A percentile compares a stretch with the other conserved stretches of the same genome.
phyloP scores from a whole-genome alignment of 1,140 invertebrate species.

The Pomacea maculata region DNA sequence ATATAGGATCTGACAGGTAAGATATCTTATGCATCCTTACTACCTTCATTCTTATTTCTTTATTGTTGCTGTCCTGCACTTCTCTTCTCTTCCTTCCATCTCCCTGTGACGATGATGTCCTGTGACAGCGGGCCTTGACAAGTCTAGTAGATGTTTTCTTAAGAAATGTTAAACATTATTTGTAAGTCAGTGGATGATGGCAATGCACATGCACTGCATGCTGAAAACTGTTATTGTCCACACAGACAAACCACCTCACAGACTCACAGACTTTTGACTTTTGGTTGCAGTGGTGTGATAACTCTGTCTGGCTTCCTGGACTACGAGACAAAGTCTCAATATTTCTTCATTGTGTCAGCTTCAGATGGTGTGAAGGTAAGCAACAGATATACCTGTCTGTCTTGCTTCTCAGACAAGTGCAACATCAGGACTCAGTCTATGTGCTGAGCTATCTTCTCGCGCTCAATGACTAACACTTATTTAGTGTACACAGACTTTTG shows the following conservation, averaged over 20 bases:
- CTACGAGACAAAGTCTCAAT: constrained; percentile 24
- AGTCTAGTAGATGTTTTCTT: too few species aligned
- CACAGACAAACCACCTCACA: too few species aligned
- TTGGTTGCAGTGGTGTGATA: constrained; percentile 30
- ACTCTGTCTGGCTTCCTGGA: constrained; percentile 19
- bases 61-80: background rate
- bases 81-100: background rate
- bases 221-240: too few species aligned
- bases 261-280: background rate
- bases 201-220: background rate
- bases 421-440: too few species aligned
- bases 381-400: background rate
- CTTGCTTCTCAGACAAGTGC: too few species aligned
- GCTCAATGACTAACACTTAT: too few species aligned
- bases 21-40: background rate
- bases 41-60: too few species aligned
- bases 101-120: background rate
- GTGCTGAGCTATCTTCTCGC: too few species aligned
- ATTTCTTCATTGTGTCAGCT: constrained; percentile 30
- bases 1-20: background rate
- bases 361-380: constrained; percentile 33
- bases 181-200: too few species aligned
- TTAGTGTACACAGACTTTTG: too few species aligned
- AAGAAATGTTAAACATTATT: too few species aligned
- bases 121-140: too few species aligned